Evolutionary conservation across 2,797 vertebrate species (phyloP).

Genomic region (Ibycter americanus): DNA sequence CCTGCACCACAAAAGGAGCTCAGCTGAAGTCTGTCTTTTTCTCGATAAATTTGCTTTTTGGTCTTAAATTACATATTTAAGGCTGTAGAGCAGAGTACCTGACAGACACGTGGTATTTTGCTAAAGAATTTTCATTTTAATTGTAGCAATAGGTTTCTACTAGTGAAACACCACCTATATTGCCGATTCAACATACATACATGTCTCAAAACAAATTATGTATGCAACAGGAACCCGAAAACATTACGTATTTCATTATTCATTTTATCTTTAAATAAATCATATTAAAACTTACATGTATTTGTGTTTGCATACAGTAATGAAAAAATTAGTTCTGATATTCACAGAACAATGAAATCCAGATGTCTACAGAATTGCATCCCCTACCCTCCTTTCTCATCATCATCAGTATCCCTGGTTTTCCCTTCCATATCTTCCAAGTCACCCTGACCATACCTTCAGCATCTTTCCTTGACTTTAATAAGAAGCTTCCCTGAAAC

Average conservation of each 20-base stretch:
- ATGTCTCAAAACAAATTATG: not conserved
- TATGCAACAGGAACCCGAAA: not conserved
- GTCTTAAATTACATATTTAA: not conserved
- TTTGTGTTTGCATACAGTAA: not conserved
- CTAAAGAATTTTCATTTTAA: not conserved
- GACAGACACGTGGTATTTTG: not conserved
- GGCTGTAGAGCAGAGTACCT: not conserved
- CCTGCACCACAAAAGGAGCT: not conserved
- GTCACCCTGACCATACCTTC: not conserved
- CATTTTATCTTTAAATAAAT: not conserved
- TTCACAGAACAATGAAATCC: not conserved
- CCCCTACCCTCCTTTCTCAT: not conserved
- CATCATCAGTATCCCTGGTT: not conserved
- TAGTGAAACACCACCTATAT: not conserved
- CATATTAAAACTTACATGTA: not conserved
- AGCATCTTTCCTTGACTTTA: not conserved
- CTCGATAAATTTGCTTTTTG: not conserved
- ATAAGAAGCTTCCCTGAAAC: not conserved
- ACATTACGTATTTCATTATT: not conserved
- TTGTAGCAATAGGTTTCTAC: not conserved
- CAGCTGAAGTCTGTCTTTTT: not conserved
- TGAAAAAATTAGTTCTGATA: not conserved
- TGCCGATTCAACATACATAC: not conserved
- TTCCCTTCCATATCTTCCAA: not conserved
- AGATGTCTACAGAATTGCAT: not conserved